Base-by-base conservation (phyloP, 1,140 invertebrate genomes). In the Bombyx mori region DNA sequence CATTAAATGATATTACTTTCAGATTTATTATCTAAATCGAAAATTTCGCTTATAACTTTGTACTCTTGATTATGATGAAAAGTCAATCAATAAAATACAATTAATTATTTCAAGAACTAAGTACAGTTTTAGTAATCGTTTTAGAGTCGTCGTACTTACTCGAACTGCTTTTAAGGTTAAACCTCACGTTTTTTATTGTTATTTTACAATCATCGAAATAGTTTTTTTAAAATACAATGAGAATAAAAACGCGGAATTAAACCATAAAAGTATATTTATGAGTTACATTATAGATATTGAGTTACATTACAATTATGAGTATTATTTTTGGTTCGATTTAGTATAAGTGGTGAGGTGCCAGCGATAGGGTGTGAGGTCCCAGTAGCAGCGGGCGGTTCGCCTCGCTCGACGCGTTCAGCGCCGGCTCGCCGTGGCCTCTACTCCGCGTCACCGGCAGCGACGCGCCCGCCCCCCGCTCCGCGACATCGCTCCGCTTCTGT, bases 351-450 rank as follows among this genome's bases (percentile, higher is more conserved):
- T 22, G 80, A 85, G 56, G 61, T 64, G 9, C 55, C 60, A 9
- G 54, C 52, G 22, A 12, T 43, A 12, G 69, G 66, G 10, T 66
- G 68, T 44, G 76, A 73, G 47, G 61, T 63, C 65, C 69, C 67
- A 44, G 73, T 22, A 8, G 46, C 52, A 48, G 74, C 62, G 9
- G 88, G 89, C 22, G 92, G 94, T 68, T 95, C 94, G 0, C 94
- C 92, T 2, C 88, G 92, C 35, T 97, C 95, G 74, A 96, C 93
- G 4, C 90, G 94, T 52, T 96, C 95, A 63, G 95, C 95, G 2
- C 95, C 95, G 91, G 92, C 91, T 1, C 90, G 93, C 44, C 22
- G 43, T 7, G 93, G 93, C 4, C 89, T 95, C 22, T 95, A 95
- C 71, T 90, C 90, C 7, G 88, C 88, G 1, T 86, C 90, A 60